Conservation (phyloP, 2,797 vertebrate genomes). For the Leucoraja ocellata region DNA sequence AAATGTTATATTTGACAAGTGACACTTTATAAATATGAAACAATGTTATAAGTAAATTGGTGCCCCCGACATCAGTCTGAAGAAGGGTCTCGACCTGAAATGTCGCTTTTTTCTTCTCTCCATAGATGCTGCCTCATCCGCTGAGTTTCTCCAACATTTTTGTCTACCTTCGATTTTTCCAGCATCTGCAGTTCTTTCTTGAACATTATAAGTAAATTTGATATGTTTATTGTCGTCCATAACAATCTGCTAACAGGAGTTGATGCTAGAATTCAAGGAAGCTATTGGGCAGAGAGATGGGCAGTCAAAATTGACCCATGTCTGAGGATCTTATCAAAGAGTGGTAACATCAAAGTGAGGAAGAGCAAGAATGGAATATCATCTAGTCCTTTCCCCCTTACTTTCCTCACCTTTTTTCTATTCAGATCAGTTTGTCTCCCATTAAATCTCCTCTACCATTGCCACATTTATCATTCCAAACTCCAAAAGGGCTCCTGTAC, state of each 20-base stretch:
- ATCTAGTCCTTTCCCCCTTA: not conserved
- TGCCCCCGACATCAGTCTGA: too few relatives aligned
- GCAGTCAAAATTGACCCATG: not conserved
- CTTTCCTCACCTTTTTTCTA: not conserved
- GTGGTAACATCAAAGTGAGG: not conserved
- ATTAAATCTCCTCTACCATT: not conserved
- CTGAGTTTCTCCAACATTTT: too few relatives aligned
- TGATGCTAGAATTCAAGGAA: not conserved
- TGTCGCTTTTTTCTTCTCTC: too few relatives aligned
- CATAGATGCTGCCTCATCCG: too few relatives aligned
- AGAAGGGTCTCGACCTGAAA: too few relatives aligned
- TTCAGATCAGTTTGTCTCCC: not conserved
- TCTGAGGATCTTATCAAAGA: not conserved
- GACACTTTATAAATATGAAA: not conserved
- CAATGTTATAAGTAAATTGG: not conserved
- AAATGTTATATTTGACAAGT: not conserved
- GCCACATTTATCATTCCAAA: too few relatives aligned
- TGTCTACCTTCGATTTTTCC: too few relatives aligned
- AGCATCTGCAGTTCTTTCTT: too few relatives aligned
- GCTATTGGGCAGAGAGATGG: not conserved
- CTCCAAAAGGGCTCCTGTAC: not conserved
- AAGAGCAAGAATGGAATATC: not conserved
- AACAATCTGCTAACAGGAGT: not conserved
- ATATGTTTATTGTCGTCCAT: not conserved
- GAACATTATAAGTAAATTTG: not conserved